Base-by-base conservation (phyloP, 1,140 invertebrate genomes). In the Phortica variegata region DNA sequence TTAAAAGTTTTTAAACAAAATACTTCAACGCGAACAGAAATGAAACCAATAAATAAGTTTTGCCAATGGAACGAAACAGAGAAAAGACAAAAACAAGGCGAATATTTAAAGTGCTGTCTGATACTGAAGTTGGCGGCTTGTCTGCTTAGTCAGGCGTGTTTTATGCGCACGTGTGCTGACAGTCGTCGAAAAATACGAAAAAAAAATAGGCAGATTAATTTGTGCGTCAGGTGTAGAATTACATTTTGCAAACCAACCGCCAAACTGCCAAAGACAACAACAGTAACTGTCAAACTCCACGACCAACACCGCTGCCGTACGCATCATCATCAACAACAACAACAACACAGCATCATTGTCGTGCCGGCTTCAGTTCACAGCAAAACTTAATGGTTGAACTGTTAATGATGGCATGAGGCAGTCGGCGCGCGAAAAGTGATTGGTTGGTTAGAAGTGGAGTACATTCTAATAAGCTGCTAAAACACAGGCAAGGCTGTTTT, bases 321-420 rank as follows among this genome's bases (percentile, higher is more conserved):
- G 29, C 29, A 8, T 31, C 7, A 12, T 31, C 29, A 31, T 31
- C 29, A 31, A 12, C 29, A 57, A 62, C 62, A 66, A 62, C 62
- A 66, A 62, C 62, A 68, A 53, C 62, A 66, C 12, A 31, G 54
- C 62, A 49, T 59, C 56, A 54, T 52, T 41, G n/a, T n/a, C n/a
- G n/a, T n/a, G n/a, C n/a, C n/a, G n/a, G n/a, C n/a, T n/a, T n/a
- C n/a, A n/a, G n/a, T n/a, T n/a, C n/a, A n/a, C n/a, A n/a, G n/a
- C n/a, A n/a, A n/a, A 55, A 47, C 43, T 21, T 37, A 41, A 51
- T 39, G 46, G 41, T 34, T 40, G 41, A 18, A 49, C 49, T 49
- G 49, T 43, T 43, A 51, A 43, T 49, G 44, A 51, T 33, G 41
- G 41, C 42, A 26, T 20, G 37, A 47, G 45, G 36, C 29, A 33